Base-by-base conservation (phyloP, 2,888 invertebrate genomes). In the Rhagium mordax region DNA sequence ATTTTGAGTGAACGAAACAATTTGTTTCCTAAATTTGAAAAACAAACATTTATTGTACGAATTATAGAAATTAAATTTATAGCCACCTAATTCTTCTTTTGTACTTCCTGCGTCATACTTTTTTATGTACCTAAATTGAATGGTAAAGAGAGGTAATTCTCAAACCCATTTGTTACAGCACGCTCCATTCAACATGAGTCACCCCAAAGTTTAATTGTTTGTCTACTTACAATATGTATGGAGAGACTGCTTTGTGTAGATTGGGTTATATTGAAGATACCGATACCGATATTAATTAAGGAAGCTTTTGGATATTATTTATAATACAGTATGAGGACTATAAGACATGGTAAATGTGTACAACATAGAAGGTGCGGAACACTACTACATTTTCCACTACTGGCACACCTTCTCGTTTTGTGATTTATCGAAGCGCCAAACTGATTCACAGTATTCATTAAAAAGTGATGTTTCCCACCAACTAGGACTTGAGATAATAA, bases 101-200 rank as follows among this genome's bases (percentile, higher is more conserved):
- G 74, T 76, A 68, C 3, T 41, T 21, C 67, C 66, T 67, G 70
- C 74, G 76, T 76, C 72, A 74, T 72, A 6, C 64, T 71, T 74
- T 72, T 72, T 29, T 61, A 49, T 69, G 47, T 76, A 72, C 72
- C 74, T 72, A 72, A 59, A 76, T 64, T n/a, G 57, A 57, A 57
- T 29, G 29, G n/a, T 57, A 29, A 57, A 29, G 29, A 75, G 65
- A 77, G 76, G 74, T 81, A 80, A 81, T 80, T 79, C 79, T 75
- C 67, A 60, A 77, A 79, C 73, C 71, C 72, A 74, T 76, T 77
- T 77, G 77, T 75, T 76, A 70, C 71, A 79, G 78, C 80, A 81
- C 79, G 80, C 79, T 81, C 71, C 79, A 53, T 72, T 74, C 74
- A 67, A 55, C n/a, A 13, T 1, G 18, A 15, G 24, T 27, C 53